Evolutionary conservation across 2,888 invertebrate species (phyloP), one percentile per base, ranked within the genome.

Genomic region (Pocota personata): DNA sequence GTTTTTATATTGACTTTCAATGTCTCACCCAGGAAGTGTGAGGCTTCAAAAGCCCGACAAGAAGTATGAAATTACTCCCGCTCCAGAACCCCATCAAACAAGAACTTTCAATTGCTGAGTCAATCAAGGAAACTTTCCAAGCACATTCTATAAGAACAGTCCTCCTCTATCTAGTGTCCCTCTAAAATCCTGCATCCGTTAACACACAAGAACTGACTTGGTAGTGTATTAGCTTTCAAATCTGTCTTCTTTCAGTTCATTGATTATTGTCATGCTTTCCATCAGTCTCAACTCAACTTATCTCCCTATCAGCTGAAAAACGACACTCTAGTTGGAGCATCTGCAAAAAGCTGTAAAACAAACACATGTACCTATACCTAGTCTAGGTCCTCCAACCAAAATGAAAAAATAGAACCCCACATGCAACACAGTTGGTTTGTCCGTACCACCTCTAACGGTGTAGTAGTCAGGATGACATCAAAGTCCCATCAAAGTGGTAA

Each of bases 401-500:
- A 69, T 35, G 19, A n/a, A 57, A 37, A 43, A n/a, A 72, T 12
- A 21, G 21, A 71, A 50, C 79, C 62, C 52, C 19, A 16, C 37
- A 67, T 52, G 50, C 21, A 67, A 67, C 35, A 62, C 27, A 24
- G 40, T 16, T 52, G n/a, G 30, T 27, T 57, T 64, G 43, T 75
- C 32, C 27, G 19, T 60, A 32, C 66, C 50, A 66, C 52, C 37
- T 55, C 69, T 48, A 84, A 69, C 64, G 43, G 69, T 69, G 24
- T 58, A 64, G 37, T 52, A 73, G 66, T 77, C 67, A 67, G 66
- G 52, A 40, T 40, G 57, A 62, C 80, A 80, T 84, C 80, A 84
- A 84, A 80, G 80, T 76, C 80, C 71, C 80, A 80, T 84, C 84
- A 84, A 80, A 84, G 83, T 52, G 76, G 75, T 76, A 72, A 76